Conservation (phyloP, 2,888 invertebrate species). For the Torymus aiolomorphi region DNA sequence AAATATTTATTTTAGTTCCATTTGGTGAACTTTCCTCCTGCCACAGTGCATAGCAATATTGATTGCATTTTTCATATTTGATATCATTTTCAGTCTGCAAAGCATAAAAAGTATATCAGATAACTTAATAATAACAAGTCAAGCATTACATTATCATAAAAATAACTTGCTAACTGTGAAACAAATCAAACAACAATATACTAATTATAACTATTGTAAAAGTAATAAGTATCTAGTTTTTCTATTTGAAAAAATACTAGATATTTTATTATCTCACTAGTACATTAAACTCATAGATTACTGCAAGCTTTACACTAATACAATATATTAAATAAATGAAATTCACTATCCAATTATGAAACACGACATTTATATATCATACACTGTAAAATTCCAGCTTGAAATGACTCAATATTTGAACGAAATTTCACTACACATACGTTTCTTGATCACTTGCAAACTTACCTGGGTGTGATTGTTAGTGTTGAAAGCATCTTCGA, state of each 20-base stretch:
- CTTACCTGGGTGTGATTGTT: slow-evolving; percentile 62
- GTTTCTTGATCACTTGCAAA: slow-evolving; percentile 34
- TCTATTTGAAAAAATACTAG: no score
- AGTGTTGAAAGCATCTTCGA: slow-evolving; percentile 63
- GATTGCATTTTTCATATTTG: slow-evolving; percentile 70
- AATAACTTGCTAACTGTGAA: not conserved
- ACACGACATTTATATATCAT: no score
- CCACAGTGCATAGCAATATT: slow-evolving; percentile 87
- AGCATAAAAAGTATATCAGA: slow-evolving; percentile 29
- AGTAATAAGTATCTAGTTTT: no score
- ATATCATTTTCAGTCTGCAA: slow-evolving; percentile 65
- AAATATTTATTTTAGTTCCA: slow-evolving; percentile 79
- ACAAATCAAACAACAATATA: not conserved
- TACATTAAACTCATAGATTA: no score
- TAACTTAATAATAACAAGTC: slow-evolving; percentile 21
- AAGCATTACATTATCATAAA: slow-evolving; percentile 5
- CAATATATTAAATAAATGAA: no score
- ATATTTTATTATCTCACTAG: no score
- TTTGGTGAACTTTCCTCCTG: slow-evolving; percentile 78
- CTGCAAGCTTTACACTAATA: no score
- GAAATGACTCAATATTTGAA: no score
- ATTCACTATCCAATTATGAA: no score
- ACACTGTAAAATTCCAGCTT: no score
- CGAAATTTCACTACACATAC: no score
- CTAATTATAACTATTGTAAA: not conserved